These are phyloP conservation scores for Caranx melampygus DNA, from an alignment of 2,113 vertebrate genomes.

Conservation along the genomic window DNA sequence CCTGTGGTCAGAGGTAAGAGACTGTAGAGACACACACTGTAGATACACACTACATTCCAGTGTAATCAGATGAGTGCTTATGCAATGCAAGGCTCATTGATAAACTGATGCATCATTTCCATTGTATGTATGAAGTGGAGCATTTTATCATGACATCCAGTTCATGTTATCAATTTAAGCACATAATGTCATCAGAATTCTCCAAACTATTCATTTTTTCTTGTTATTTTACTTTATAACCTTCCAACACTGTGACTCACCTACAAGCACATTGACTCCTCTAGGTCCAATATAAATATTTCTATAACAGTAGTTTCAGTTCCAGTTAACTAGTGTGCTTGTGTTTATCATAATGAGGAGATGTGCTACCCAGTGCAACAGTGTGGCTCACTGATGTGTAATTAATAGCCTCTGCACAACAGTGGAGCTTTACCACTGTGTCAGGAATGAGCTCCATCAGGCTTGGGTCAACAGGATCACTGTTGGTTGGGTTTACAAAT, in stretches of 20 bases:
- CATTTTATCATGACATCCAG: too few relatives aligned
- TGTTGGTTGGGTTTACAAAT: neutral
- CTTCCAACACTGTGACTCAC: too few relatives aligned
- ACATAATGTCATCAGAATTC: too few relatives aligned
- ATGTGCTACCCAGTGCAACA: too few relatives aligned
- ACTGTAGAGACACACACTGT: neutral
- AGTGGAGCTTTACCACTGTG: neutral
- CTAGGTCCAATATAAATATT: too few relatives aligned
- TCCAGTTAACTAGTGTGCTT: too few relatives aligned
- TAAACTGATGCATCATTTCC: neutral
- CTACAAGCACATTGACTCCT: too few relatives aligned
- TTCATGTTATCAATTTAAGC: too few relatives aligned
- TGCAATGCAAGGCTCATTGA: neutral
- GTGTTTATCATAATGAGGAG: neutral
- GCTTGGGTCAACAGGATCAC: neutral
- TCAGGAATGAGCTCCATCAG: neutral
- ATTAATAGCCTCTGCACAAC: neutral
- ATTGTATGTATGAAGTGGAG: neutral
- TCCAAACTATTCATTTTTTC: too few relatives aligned
- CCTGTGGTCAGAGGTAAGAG: conserved; percentile 66
- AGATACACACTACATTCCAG: neutral
- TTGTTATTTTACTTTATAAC: too few relatives aligned
- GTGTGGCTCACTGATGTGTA: too few relatives aligned
- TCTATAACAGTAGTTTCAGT: too few relatives aligned
- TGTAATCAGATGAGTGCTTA: neutral